Conservation (phyloP, 2,113 vertebrate genomes). For the Tiliqua scincoides region DNA sequence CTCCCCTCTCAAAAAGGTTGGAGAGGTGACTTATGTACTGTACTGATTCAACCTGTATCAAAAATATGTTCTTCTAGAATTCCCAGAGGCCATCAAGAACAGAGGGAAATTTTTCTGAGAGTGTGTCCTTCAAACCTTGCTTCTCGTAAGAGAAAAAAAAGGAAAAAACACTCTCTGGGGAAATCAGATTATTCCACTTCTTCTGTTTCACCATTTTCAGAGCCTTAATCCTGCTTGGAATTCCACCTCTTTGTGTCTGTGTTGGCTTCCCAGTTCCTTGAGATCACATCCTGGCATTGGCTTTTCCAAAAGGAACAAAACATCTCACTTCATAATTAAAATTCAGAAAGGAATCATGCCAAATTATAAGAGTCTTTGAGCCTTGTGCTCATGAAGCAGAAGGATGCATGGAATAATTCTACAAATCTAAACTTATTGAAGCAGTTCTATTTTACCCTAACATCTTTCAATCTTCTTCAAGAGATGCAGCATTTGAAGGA, state of each 20-base stretch:
- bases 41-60: neutral
- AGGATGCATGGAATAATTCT: no score
- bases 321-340: neutral
- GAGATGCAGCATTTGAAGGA: neutral
- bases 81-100: neutral
- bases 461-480: neutral
- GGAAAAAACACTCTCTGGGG: neutral
- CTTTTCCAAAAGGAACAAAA: neutral
- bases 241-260: neutral
- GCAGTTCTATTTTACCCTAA: neutral
- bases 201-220: neutral
- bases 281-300: neutral
- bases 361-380: neutral
- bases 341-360: slow-evolving; percentile 10
- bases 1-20: slow-evolving; percentile 1
- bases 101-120: neutral
- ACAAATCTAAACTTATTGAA: no score
- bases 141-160: neutral
- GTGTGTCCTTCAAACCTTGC: neutral
- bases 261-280: neutral
- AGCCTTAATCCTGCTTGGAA: neutral
- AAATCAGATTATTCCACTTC: fast-evolving
- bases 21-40: neutral
- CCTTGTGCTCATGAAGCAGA: no score
- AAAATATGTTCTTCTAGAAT: slow-evolving; percentile 9